phyloP scores from a whole-genome alignment of 2,888 invertebrate species.

The Drosophila robusta region DNA sequence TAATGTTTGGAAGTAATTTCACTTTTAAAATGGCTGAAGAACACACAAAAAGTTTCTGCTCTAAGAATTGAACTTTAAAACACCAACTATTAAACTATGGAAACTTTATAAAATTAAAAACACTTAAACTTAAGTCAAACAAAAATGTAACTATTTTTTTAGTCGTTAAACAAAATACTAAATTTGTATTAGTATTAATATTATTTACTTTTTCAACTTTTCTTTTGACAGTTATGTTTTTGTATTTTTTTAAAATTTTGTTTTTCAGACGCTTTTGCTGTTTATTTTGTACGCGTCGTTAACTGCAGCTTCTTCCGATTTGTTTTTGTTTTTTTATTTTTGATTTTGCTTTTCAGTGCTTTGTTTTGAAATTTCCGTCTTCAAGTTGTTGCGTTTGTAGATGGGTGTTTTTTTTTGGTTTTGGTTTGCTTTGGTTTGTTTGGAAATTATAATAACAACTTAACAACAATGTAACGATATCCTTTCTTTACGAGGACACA shows the following conservation, averaged over 20 bases:
- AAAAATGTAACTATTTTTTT: not conserved
- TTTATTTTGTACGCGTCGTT: conserved; percentile 39
- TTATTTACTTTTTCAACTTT: conserved; percentile 25
- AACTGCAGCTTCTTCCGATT: conserved; percentile 17
- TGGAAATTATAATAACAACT: conserved; percentile 85
- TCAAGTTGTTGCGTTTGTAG: conserved; percentile 56
- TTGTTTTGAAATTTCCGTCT: conserved; percentile 45
- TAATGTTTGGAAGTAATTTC: conserved; percentile 18
- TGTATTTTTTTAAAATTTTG: conserved; percentile 14
- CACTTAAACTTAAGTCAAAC: not conserved
- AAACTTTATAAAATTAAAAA: not conserved
- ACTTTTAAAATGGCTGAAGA: conserved; percentile 12
- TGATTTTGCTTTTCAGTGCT: conserved; percentile 34
- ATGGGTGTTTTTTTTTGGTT: conserved; percentile 48
- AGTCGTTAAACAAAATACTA: not conserved
- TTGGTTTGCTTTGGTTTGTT: conserved; percentile 68
- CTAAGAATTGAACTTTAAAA: not conserved
- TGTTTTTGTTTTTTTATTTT: conserved; percentile 22
- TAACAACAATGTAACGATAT: conserved; percentile 86
- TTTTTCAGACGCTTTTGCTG: conserved; percentile 22
- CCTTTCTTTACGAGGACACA: conserved; percentile 86
- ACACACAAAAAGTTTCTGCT: not conserved
- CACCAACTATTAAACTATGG: not conserved
- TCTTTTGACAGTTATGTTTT: conserved; percentile 21
- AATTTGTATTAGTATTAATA: too few species aligned